Base-by-base conservation (phyloP, 1,140 invertebrate genomes). In the Zaprionus nigranus region DNA sequence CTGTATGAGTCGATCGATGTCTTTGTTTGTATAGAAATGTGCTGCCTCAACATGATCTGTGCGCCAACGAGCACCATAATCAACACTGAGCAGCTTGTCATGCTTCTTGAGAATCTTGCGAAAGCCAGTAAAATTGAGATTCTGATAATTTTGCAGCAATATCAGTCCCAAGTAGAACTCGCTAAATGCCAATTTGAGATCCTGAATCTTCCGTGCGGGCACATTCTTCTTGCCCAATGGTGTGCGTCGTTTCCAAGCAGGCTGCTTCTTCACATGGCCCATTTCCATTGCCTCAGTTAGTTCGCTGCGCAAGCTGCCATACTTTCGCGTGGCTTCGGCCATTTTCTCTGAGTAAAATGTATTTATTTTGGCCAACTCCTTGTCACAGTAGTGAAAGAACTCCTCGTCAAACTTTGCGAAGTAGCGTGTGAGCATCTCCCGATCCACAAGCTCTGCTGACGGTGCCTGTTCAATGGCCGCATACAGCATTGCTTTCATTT, bases 61-160 rank as follows among this genome's bases (percentile, higher is more conserved):
- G 57, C 96, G 93, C 97, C 97, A 98, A 90, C 95, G 94, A 17
- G 93, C 93, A 20, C 95, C 95, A 40, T 92, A 84, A 63, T 95
- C 94, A 4, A 94, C 94, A 64, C 92, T 93, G 20, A 96, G 88
- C 72, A 95, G 54, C 94, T 99, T 99, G 92, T 98, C 98, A 93
- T 98, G 98, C 93, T 98, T 98, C 91, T 99, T 99, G 15, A 98
- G 93, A 75, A 98, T 99, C 92, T 98, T 99, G 57, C 97, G 94
- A 93, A 99, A 98, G 0, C 98, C 98, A 12, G 97, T 98, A 77
- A 97, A 97, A 93, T 98, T 98, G 2, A 98, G 93, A 83, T 97
- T 97, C 90, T 96, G 95, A 81, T 96, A 96, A 79, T 95, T 96
- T 86, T 96, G 95, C 22, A 94, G 93, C 9, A 98, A 93, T 81